These are phyloP conservation scores for Drosophila cognata DNA, from an alignment of 2,888 invertebrate genomes.

Conservation along the genomic window DNA sequence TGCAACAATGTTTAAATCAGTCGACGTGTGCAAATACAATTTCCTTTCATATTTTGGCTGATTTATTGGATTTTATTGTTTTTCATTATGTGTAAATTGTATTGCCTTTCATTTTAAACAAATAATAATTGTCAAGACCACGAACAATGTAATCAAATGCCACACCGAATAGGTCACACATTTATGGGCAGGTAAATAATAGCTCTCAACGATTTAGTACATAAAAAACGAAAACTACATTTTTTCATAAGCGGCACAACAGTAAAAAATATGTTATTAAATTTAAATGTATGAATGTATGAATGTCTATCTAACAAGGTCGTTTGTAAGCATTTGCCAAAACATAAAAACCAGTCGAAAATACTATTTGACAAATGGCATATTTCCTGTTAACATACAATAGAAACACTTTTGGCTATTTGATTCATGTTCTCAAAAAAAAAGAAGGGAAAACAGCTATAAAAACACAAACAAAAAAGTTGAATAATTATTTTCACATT, in stretches of 20 bases:
- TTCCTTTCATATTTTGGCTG: background rate
- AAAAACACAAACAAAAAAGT: constrained; percentile 13
- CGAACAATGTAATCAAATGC: constrained; percentile 8
- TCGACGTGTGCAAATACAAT: background rate
- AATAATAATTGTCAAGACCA: constrained; percentile 13
- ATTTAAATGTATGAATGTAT: constrained; percentile 2
- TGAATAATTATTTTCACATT: constrained; percentile 6
- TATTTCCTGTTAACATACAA: constrained; percentile 52
- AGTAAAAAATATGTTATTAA: background rate
- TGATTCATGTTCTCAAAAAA: constrained; percentile 21
- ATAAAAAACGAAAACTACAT: background rate
- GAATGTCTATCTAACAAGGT: constrained; percentile 32
- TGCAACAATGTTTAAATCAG: background rate
- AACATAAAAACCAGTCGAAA: constrained; percentile 23
- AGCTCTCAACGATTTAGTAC: background rate
- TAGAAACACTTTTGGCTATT: constrained; percentile 22
- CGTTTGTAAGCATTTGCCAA: constrained; percentile 9
- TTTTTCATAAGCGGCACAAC: background rate
- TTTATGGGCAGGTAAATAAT: constrained; percentile 16
- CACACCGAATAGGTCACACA: background rate
- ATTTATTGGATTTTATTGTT: constrained; percentile 9
- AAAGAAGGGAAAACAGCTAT: constrained; percentile 24
- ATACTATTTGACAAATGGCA: constrained; percentile 65
- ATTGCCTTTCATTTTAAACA: constrained; percentile 14
- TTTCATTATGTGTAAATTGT: background rate